Conservation (phyloP, 2,797 vertebrate species). For the Netta rufina region DNA sequence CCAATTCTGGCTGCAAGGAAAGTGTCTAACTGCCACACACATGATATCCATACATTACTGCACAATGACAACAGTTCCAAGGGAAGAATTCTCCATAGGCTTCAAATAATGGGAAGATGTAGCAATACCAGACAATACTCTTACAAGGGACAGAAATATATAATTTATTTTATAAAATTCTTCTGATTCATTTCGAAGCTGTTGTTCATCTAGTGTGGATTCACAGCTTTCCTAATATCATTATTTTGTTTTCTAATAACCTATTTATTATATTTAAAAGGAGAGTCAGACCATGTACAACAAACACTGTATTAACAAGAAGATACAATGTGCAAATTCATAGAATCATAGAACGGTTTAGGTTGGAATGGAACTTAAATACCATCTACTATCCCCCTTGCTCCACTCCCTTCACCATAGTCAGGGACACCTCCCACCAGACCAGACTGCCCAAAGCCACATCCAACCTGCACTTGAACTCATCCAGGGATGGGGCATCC, state of each 20-base stretch:
- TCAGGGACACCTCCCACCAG: not conserved
- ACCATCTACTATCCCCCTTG: not conserved
- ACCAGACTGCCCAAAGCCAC: not conserved
- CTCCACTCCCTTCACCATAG: not conserved
- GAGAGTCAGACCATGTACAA: not conserved
- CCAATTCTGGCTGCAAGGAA: not conserved
- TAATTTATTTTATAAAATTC: not conserved
- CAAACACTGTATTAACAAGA: not conserved
- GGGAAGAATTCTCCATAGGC: not conserved
- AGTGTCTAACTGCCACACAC: not conserved
- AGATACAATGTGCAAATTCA: not conserved
- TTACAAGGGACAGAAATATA: not conserved
- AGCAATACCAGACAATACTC: not conserved
- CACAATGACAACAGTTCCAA: not conserved
- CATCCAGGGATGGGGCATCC: not conserved
- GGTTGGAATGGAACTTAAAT: not conserved
- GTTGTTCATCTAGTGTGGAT: not conserved
- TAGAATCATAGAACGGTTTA: not conserved
- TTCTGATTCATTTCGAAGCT: not conserved
- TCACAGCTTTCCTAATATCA: not conserved
- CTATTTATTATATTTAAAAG: not conserved
- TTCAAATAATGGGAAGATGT: not conserved
- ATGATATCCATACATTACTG: not conserved
- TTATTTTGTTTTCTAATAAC: not conserved
- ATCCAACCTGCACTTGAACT: not conserved